Conservation (phyloP, 2,113 vertebrate genomes). For the Nycticebus coucang region DNA sequence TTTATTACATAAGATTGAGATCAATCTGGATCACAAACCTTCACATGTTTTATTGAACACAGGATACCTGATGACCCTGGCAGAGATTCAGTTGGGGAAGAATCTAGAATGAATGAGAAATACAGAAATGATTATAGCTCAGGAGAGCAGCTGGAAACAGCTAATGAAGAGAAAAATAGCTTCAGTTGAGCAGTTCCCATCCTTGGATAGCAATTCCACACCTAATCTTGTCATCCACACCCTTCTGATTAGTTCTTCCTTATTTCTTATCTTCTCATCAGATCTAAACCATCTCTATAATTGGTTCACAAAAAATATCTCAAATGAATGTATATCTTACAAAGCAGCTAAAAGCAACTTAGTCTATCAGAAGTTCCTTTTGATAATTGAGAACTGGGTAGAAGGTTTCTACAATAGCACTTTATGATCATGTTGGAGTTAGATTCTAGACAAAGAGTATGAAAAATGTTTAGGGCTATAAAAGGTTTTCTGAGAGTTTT, state of each 20-base stretch:
- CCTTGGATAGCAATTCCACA: not conserved
- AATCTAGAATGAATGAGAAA: not conserved
- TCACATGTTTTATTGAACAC: not conserved
- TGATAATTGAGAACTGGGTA: not conserved
- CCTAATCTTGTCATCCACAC: not conserved
- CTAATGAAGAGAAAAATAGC: not conserved
- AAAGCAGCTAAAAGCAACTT: conserved; percentile 28
- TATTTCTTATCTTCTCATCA: not conserved
- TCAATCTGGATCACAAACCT: not conserved
- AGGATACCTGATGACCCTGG: not conserved
- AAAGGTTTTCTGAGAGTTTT: not conserved
- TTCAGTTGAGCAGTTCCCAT: not conserved
- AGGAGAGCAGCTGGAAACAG: not conserved
- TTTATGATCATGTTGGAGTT: not conserved
- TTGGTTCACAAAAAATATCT: not conserved
- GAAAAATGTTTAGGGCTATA: not conserved
- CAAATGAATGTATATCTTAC: not conserved
- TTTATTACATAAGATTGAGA: not conserved
- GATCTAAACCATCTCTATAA: not conserved
- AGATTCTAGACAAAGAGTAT: not conserved
- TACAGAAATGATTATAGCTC: not conserved
- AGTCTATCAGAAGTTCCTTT: not conserved
- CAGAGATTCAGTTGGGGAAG: not conserved
- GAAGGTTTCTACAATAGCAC: not conserved
- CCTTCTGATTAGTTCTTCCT: not conserved